These are phyloP conservation scores for Sphenopsis melanotis DNA, from an alignment of 2,797 vertebrate genomes.

Conservation along the genomic window DNA sequence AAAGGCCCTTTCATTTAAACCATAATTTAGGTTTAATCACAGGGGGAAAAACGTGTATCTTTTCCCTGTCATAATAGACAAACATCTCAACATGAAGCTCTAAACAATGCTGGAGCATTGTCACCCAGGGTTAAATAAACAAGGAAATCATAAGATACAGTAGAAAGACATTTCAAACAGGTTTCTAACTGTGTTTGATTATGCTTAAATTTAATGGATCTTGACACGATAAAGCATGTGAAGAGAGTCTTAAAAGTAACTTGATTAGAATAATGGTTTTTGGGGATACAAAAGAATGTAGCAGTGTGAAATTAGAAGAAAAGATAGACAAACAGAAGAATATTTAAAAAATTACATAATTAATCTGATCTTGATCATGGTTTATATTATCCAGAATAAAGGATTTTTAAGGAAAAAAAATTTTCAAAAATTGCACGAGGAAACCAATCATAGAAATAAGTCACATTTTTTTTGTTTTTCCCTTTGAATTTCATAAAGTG, in stretches of 20 bases:
- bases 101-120: background rate
- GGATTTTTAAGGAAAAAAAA: background rate
- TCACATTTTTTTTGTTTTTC: background rate
- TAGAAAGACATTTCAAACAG: background rate
- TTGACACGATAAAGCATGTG: background rate
- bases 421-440: rapidly evolving
- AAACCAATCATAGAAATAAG: background rate
- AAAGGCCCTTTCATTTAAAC: background rate
- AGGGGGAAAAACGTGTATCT: background rate
- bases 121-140: background rate
- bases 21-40: background rate
- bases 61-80: background rate
- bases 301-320: background rate
- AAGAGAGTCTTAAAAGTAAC: background rate
- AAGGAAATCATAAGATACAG: background rate
- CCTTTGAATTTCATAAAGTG: background rate
- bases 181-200: background rate
- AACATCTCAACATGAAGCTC: background rate
- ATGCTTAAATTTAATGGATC: background rate
- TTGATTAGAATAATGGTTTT: background rate
- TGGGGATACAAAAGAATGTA: background rate
- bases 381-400: background rate
- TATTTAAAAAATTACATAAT: background rate
- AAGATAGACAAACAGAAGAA: background rate
- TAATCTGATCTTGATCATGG: background rate